Conservation (phyloP, 1,140 invertebrate species). For the Micrasema minimum region DNA sequence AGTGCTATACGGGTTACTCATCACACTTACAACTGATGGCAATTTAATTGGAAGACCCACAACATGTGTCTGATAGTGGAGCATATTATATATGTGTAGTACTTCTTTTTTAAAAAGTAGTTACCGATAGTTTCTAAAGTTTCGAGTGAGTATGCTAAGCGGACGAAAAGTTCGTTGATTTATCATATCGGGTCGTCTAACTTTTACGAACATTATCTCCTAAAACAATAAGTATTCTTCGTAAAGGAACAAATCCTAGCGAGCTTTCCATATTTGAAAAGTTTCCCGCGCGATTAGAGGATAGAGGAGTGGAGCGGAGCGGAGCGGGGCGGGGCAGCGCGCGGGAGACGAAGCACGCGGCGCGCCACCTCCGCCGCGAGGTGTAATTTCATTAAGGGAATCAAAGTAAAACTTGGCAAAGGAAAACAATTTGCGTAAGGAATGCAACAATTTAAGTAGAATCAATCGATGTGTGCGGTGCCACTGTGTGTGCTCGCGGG, state of each 20-base stretch:
- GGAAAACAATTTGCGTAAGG: constrained; percentile 52
- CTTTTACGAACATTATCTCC: no score
- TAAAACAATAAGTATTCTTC: neutral
- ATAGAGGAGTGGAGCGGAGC: neutral
- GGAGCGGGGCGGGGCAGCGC: neutral
- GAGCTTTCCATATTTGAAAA: constrained; percentile 21
- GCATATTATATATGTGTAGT: no score
- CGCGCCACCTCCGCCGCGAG: constrained; percentile 31
- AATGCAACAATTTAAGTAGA: constrained; percentile 53
- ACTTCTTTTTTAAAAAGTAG: no score
- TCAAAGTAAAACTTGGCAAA: constrained; percentile 45
- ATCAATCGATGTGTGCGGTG: constrained; percentile 57
- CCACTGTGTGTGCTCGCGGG: constrained; percentile 47
- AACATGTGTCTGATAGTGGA: no score
- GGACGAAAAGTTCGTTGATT: no score
- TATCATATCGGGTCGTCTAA: no score
- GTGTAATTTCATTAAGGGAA: constrained; percentile 43
- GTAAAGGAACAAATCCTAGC: constrained; percentile 1
- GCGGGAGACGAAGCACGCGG: constrained; percentile 8
- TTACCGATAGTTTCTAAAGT: no score
- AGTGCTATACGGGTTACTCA: no score
- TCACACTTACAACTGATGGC: no score
- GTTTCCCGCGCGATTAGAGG: constrained; percentile 22
- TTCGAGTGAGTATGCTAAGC: no score
- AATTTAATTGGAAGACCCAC: no score